Percentiles rank a stretch among this genome's conserved stretches.
Evolutionary conservation across 2,888 invertebrate species (phyloP).

Genomic region (Brachyptera putata): DNA sequence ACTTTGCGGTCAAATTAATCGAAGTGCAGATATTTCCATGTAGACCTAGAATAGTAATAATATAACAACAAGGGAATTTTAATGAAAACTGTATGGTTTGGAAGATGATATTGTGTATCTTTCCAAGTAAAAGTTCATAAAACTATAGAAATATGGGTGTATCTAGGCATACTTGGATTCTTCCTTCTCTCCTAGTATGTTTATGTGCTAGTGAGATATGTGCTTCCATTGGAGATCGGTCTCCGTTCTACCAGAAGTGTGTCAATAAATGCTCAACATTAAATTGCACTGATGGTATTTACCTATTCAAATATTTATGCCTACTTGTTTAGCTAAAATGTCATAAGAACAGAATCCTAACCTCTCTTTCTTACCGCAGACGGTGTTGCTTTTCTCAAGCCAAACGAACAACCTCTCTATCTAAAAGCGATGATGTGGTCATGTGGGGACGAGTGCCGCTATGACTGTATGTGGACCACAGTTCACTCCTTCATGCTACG

Average conservation of each 20-base stretch:
- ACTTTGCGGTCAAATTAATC: too few relatives aligned
- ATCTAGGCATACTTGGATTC: too few relatives aligned
- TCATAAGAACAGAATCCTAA: slow-evolving; percentile 24
- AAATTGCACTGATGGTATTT: slow-evolving; percentile 47
- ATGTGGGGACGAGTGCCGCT: slow-evolving; percentile 84
- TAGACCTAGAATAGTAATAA: too few relatives aligned
- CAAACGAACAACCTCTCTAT: slow-evolving; percentile 39
- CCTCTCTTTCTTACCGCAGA: slow-evolving; percentile 23
- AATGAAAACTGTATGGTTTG: too few relatives aligned
- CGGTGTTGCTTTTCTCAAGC: slow-evolving; percentile 23
- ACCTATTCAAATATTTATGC: neutral
- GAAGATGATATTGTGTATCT: too few relatives aligned
- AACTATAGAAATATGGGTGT: too few relatives aligned
- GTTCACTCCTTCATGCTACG: slow-evolving; percentile 69
- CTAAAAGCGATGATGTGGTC: slow-evolving; percentile 61
- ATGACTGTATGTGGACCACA: slow-evolving; percentile 91
- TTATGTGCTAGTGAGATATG: too few relatives aligned
- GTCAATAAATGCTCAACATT: slow-evolving; percentile 46
- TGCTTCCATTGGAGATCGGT: slow-evolving; percentile 49
- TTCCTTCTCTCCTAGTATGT: too few relatives aligned
- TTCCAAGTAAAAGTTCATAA: too few relatives aligned
- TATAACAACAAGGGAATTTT: too few relatives aligned
- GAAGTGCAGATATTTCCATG: too few relatives aligned
- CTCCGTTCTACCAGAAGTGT: slow-evolving; percentile 50
- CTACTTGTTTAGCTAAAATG: neutral